Base-by-base conservation (phyloP, 53 echinoderm and acorn worm species). In the Actinopyga echinites region DNA sequence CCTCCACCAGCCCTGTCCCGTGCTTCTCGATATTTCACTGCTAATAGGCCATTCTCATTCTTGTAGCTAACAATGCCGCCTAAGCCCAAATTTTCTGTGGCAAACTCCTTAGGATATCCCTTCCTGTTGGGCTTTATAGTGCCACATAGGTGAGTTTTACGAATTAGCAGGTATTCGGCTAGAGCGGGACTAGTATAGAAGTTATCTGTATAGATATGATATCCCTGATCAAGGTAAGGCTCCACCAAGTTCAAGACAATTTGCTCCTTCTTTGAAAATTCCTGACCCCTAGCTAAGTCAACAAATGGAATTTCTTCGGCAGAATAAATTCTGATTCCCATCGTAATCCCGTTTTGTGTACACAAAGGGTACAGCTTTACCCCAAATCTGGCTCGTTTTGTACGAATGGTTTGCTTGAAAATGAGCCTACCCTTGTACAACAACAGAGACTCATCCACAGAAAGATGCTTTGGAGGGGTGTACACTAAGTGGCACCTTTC, bases 361-460 rank as follows among this genome's bases (percentile, higher is more conserved):
- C 86, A 86, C 30, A 87, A 53, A 23, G 83, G 83, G 56, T 65
- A 90, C 25, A 90, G 34, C 45, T 83, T 86, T n/a, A 89, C 80
- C 5, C 85, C 85, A 60, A 83, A 66, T 30, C 86, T 52, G 2
- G 86, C 90, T 29, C 86, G 71, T 40, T 90, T 86, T 43, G 56
- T 83, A 7, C 37, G 11, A 28, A 79, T 87, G 30, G 44, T 34
- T 82, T 89, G 89, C 52, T 84, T 83, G 88, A 87, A 87, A 28
- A 87, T 26, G 19, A 87, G 61, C 6, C 84, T 67, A n/a, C 91
- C 87, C 42, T 79, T 79, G 49, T 66, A 87, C n/a, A 87, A 60
- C 33, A 83, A 25, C 21, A 87, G 38, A 3, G 91, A 87, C 60
- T 91, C 84, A 79, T 87, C 87, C n/a, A 88, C 80, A 20, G 87